Base-by-base conservation (phyloP, 2,113 vertebrate genomes). In the Cephalopterus ornatus region DNA sequence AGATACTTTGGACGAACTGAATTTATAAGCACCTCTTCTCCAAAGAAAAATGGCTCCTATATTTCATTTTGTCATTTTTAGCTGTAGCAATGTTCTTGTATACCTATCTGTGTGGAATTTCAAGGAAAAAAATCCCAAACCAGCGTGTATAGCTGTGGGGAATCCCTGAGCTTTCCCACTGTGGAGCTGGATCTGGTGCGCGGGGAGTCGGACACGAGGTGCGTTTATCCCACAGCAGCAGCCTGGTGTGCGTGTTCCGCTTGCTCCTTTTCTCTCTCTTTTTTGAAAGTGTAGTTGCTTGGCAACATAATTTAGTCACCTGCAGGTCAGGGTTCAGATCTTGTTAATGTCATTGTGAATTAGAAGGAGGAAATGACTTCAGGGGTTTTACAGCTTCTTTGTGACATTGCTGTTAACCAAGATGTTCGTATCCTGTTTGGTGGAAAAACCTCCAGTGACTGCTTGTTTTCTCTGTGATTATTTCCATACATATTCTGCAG, bases 21-120 rank as follows among this genome's bases (percentile, higher is more conserved):
- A 98, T 98, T 97, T 98, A 98, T 98, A 97, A 96, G 88, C 89
- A 98, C 95, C 95, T 97, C 95, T 97, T 94, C 97, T 98, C 90
- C 90, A 96, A 96, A 98, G 97, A 98, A 98, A 98, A 98, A 98
- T 97, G 94, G 94, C 94, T 97, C 92, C 94, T 97, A 98, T 98
- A 98, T 98, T 98, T 98, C 97, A 98, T 97, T 66, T 90, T 98
- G 98, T 98, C 97, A 98, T 91, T 98, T 98, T 96, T 95, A 97
- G 89, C 93, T 96, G 79, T 74, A 95, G 97, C 91, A 82, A 91
- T 93, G 97, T 95, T 97, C 95, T 97, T 97, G 91, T 97, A 59
- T 85, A 97, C 91, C 89, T 97, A 47, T 87, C 92, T 94, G 44
- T 22, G 53, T 52, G 70, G 33, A 87, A 75, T 95, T 95, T 55